Conservation (phyloP, 2,797 vertebrate genomes). For the Falco rusticolus region DNA sequence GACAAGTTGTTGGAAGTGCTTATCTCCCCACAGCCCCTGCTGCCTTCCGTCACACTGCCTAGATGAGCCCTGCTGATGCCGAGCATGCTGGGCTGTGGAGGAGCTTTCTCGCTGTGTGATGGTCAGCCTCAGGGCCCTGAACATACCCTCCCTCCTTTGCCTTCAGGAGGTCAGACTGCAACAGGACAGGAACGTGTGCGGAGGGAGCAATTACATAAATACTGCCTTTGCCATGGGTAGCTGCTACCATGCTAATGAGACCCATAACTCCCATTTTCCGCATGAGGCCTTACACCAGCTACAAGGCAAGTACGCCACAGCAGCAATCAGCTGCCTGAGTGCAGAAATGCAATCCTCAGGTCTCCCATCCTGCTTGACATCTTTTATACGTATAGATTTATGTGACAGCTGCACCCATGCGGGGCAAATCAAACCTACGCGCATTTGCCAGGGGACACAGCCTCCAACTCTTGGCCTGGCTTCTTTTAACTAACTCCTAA, state of each 20-base stretch:
- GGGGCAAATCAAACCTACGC: fast-evolving
- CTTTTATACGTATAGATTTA: fast-evolving
- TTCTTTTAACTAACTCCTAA: not conserved
- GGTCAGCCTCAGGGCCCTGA: not conserved
- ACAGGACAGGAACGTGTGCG: not conserved
- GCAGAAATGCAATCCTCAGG: not conserved
- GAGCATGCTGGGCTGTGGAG: not conserved
- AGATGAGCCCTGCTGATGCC: not conserved
- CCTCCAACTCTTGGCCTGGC: not conserved
- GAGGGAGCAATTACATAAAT: not conserved
- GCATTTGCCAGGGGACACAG: not conserved
- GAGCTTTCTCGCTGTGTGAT: not conserved
- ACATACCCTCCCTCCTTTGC: not conserved
- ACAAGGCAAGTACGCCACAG: not conserved
- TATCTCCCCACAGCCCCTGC: not conserved
- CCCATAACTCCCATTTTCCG: not conserved
- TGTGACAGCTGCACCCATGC: not conserved
- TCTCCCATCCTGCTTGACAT: not conserved
- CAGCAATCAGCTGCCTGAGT: not conserved
- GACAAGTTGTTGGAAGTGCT: not conserved
- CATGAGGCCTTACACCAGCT: not conserved
- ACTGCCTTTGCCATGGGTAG: not conserved
- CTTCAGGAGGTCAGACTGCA: not conserved
- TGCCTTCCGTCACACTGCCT: not conserved
- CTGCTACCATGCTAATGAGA: fast-evolving